phyloP scores from a whole-genome alignment of 2,888 invertebrate genomes.

The Melieria crassipennis region DNA sequence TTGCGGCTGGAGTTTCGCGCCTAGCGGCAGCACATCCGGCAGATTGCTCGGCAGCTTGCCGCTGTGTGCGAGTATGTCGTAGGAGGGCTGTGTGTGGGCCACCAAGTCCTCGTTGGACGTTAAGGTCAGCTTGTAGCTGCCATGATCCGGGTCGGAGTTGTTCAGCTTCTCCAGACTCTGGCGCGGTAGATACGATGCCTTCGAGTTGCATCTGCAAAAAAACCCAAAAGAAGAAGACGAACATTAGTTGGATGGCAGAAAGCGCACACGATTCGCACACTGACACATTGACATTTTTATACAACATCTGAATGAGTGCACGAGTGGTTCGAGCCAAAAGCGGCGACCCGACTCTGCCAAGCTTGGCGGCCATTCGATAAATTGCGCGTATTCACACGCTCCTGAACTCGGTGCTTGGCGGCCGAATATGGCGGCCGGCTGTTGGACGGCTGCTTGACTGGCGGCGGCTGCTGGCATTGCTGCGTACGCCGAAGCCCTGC shows the following conservation, averaged over 20 bases:
- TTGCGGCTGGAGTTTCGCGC: slow-evolving; percentile 66
- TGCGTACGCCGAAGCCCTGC: too few species aligned
- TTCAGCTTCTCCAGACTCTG: slow-evolving; percentile 75
- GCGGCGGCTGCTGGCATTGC: too few species aligned
- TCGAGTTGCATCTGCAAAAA: slow-evolving; percentile 75
- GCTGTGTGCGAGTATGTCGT: slow-evolving; percentile 48
- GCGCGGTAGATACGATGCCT: slow-evolving; percentile 79
- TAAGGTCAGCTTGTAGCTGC: slow-evolving; percentile 79
- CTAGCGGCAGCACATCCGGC: slow-evolving; percentile 70
- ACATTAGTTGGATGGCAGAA: background rate
- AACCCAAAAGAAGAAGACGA: background rate
- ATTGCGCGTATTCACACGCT: slow-evolving; percentile 43
- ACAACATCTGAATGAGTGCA: background rate
- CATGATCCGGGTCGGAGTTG: slow-evolving; percentile 74
- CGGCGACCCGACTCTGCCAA: slow-evolving; percentile 9
- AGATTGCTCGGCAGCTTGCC: slow-evolving; percentile 65
- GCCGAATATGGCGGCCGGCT: slow-evolving; percentile 18
- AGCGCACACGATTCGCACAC: slow-evolving; percentile 1
- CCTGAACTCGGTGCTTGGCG: slow-evolving; percentile 24
- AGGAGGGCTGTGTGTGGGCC: slow-evolving; percentile 51
- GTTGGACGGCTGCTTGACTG: background rate
- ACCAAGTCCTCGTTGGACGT: slow-evolving; percentile 72
- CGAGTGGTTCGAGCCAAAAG: slow-evolving; percentile 20
- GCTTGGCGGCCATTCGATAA: slow-evolving; percentile 26
- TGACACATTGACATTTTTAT: slow-evolving; percentile 32